phyloP scores from a whole-genome alignment of 2,113 vertebrate genomes.

The Indicator indicator region DNA sequence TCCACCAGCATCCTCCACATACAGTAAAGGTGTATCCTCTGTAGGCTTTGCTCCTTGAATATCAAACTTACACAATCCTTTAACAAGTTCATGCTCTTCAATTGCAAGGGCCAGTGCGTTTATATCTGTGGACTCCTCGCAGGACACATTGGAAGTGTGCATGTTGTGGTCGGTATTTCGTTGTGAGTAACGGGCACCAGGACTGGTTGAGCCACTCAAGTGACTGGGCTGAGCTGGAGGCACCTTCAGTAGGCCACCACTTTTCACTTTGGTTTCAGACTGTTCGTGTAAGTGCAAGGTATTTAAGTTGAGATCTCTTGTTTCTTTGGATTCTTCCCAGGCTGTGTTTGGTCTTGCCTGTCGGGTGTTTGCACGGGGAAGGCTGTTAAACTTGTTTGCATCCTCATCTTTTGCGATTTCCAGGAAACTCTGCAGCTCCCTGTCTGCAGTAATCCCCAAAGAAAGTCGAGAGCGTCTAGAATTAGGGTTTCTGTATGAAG shows the following conservation, averaged over 20 bases:
- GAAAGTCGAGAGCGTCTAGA: constrained; percentile 89
- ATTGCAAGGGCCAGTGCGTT: constrained; percentile 81
- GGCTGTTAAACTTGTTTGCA: constrained; percentile 84
- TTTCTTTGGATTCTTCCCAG: constrained; percentile 79
- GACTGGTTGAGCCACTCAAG: not conserved
- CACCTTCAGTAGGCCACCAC: not conserved
- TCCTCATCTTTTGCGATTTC: constrained; percentile 81
- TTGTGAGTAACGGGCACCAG: not conserved
- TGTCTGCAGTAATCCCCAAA: constrained; percentile 80
- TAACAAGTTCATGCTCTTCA: constrained; percentile 84
- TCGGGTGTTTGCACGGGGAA: constrained; percentile 81
- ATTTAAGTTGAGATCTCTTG: constrained; percentile 69
- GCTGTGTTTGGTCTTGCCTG: constrained; percentile 69
- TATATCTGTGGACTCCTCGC: constrained; percentile 44
- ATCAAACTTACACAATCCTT: constrained; percentile 81
- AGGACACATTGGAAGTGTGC: constrained; percentile 31
- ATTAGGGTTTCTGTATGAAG: constrained; percentile 83
- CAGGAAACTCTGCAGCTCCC: constrained; percentile 87
- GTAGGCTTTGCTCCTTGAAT: constrained; percentile 75
- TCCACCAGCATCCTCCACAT: constrained; percentile 66
- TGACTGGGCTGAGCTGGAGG: constrained; percentile 6
- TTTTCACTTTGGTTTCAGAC: not conserved
- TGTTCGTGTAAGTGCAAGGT: constrained; percentile 48
- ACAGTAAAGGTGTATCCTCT: constrained; percentile 66
- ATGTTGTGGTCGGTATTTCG: not conserved